A percentile compares a stretch with the other conserved stretches of the same genome.
Conservation (phyloP, 2,888 invertebrate genomes). For the Latrodectus hesperus region DNA sequence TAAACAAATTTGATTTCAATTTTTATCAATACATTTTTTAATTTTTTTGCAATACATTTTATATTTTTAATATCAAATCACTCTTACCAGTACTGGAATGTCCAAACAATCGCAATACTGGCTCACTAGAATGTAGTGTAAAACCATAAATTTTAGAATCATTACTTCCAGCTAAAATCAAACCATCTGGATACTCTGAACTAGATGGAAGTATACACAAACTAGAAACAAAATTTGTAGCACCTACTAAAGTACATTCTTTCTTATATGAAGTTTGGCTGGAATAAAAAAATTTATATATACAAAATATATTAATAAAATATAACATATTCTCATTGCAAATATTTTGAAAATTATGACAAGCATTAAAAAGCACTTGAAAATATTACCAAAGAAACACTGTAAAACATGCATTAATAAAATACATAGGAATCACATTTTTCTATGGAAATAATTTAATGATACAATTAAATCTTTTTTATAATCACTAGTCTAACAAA, state of each 20-base stretch:
- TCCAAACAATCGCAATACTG: conserved; percentile 83
- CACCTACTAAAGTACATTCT: conserved; percentile 78
- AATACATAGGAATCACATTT: too few species aligned
- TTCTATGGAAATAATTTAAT: too few species aligned
- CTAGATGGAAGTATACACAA: conserved; percentile 85
- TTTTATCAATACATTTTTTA: too few species aligned
- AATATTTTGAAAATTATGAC: too few species aligned
- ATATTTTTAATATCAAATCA: too few species aligned
- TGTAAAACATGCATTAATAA: background rate
- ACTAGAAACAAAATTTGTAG: conserved; percentile 89
- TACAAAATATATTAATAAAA: background rate
- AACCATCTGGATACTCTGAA: conserved; percentile 82
- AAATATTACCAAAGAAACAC: background rate
- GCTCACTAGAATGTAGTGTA: conserved; percentile 81
- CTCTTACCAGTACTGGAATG: conserved; percentile 83
- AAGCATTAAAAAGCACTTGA: background rate
- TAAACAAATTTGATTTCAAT: too few species aligned
- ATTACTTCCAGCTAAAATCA: conserved; percentile 91
- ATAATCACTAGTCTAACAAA: too few species aligned
- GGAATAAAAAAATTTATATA: background rate
- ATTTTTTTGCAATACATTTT: too few species aligned
- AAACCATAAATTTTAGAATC: conserved; percentile 89
- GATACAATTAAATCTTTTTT: too few species aligned
- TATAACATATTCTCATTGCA: background rate
- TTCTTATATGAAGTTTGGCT: conserved; percentile 39